These are phyloP conservation scores for Cyclophora albipunctata DNA, from an alignment of 2,888 invertebrate genomes.

Conservation along the genomic window DNA sequence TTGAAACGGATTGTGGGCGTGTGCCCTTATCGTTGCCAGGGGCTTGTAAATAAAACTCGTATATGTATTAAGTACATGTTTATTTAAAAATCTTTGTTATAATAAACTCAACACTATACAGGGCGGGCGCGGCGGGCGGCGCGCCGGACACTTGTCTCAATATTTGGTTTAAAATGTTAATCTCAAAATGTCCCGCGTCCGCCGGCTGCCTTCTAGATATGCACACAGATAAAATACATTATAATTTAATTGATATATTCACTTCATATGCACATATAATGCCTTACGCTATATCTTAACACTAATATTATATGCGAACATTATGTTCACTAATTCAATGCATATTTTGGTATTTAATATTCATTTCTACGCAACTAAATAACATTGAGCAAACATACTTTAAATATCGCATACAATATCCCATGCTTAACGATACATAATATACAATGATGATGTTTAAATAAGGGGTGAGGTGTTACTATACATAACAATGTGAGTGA, in stretches of 20 bases:
- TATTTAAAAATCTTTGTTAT: conserved; percentile 73
- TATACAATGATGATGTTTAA: neutral
- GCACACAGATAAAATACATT: conserved; percentile 1
- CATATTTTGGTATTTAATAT: conserved; percentile 50
- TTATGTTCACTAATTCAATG: conserved; percentile 27
- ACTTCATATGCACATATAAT: conserved; percentile 8
- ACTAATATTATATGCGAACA: conserved; percentile 12
- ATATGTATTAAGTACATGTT: conserved; percentile 70
- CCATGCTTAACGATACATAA: neutral
- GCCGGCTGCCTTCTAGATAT: conserved; percentile 1
- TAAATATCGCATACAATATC: conserved; percentile 8
- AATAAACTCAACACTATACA: conserved; percentile 70
- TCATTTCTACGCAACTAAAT: conserved; percentile 53
- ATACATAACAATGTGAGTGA: conserved; percentile 61
- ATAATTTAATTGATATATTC: conserved; percentile 3
- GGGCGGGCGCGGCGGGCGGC: conserved; percentile 9
- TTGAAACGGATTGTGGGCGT: no score
- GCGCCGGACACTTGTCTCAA: no score
- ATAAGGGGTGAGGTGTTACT: conserved; percentile 29
- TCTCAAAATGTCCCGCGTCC: no score
- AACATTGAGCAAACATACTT: conserved; percentile 58
- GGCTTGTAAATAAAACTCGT: conserved; percentile 37
- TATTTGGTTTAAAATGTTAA: no score
- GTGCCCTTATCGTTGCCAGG: no score
- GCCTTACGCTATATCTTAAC: conserved; percentile 7